Evolutionary conservation across 2,113 vertebrate species (phyloP).

Genomic region (Fulmarus glacialis): DNA sequence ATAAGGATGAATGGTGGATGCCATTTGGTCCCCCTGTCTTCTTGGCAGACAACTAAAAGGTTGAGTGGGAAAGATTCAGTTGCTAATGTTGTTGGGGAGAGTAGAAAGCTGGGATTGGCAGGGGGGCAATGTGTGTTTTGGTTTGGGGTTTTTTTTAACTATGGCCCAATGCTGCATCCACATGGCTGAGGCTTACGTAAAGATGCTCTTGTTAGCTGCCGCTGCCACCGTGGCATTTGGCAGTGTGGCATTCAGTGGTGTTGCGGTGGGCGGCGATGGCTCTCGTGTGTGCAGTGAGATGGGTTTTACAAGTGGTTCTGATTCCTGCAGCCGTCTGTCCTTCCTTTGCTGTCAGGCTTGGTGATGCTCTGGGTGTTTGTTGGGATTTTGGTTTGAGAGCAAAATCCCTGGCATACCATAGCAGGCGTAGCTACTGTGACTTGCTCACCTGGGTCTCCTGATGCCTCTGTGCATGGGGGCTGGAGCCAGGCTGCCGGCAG

Average conservation of each 20-base stretch:
- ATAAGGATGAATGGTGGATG: background rate
- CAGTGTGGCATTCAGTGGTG: background rate
- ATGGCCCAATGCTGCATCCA: background rate
- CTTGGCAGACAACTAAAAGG: background rate
- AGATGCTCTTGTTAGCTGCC: accelerated
- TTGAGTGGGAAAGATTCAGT: background rate
- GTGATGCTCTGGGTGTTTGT: background rate
- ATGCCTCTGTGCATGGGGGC: background rate
- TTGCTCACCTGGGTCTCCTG: background rate
- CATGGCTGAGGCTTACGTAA: background rate
- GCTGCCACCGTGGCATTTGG: accelerated
- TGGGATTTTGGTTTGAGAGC: background rate
- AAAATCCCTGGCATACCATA: background rate
- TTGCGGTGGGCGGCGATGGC: accelerated
- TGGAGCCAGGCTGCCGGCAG: background rate
- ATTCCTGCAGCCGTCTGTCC: accelerated
- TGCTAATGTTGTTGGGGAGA: background rate
- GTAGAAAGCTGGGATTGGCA: background rate
- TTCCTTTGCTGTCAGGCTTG: background rate
- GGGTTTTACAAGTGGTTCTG: background rate
- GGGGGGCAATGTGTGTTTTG: background rate
- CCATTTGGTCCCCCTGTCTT: background rate
- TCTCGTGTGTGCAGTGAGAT: background rate
- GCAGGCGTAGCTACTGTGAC: background rate
- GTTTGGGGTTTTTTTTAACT: background rate